Evolutionary conservation across 2,888 invertebrate genomes (phyloP).

Genomic region (Thelaira solivaga): DNA sequence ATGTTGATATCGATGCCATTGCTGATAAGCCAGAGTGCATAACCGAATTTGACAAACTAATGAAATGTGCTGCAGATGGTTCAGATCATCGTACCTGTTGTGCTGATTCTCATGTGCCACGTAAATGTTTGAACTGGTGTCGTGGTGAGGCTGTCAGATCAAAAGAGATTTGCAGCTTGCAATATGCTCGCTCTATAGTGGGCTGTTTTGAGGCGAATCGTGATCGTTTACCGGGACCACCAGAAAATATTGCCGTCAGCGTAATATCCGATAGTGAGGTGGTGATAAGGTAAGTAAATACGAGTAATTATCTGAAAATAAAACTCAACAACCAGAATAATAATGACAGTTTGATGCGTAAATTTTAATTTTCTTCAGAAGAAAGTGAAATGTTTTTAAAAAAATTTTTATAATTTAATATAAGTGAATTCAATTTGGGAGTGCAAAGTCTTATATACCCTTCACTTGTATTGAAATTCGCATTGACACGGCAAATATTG

Average conservation of each 20-base stretch:
- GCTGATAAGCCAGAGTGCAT: conserved; percentile 89
- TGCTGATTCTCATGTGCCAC: conserved; percentile 86
- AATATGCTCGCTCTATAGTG: conserved; percentile 86
- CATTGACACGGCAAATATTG: too few species aligned
- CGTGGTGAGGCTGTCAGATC: conserved; percentile 84
- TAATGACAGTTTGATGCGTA: too few species aligned
- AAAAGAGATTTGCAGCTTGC: conserved; percentile 83
- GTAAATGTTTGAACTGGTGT: conserved; percentile 90
- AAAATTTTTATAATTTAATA: too few species aligned
- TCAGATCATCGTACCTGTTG: conserved; percentile 91
- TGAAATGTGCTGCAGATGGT: conserved; percentile 90
- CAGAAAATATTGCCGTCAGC: conserved; percentile 81
- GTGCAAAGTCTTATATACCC: too few species aligned
- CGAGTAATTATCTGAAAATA: not conserved
- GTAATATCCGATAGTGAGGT: conserved; percentile 80
- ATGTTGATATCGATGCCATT: conserved; percentile 88
- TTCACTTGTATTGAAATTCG: too few species aligned
- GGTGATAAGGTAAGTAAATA: conserved; percentile 76
- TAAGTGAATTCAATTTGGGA: too few species aligned
- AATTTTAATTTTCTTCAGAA: too few species aligned
- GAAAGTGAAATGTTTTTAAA: too few species aligned
- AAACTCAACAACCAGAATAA: not conserved
- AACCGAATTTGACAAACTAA: conserved; percentile 89
- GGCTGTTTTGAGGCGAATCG: conserved; percentile 89
- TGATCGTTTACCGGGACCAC: conserved; percentile 88